These are phyloP conservation scores for Ptychadena robeensis DNA, from an alignment of 2,797 vertebrate genomes.

Conservation along the genomic window DNA sequence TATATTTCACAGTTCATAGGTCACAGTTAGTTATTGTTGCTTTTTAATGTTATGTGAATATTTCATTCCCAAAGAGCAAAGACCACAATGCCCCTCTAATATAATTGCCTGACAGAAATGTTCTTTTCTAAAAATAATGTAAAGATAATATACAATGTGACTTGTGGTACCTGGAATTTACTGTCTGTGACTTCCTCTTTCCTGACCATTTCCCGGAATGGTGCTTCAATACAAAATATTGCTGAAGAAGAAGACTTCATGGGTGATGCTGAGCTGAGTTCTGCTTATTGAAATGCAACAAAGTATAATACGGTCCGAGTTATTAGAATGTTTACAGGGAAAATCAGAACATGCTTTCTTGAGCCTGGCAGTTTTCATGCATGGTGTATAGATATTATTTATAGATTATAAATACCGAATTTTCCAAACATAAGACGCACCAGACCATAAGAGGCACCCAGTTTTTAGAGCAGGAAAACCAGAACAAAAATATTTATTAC, in stretches of 20 bases:
- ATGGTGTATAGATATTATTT: not conserved
- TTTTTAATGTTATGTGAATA: slow-evolving; percentile 30
- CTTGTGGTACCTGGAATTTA: slow-evolving; percentile 30
- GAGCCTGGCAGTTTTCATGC: too few relatives aligned
- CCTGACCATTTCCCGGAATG: slow-evolving; percentile 1
- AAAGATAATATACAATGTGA: slow-evolving; percentile 43
- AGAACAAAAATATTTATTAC: too few relatives aligned
- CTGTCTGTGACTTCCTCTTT: slow-evolving; percentile 28
- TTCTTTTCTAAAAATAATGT: slow-evolving; percentile 31
- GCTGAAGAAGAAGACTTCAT: too few relatives aligned
- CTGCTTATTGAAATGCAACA: too few relatives aligned
- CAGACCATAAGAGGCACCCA: too few relatives aligned
- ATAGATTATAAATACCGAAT: too few relatives aligned
- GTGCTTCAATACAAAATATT: too few relatives aligned
- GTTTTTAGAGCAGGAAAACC: too few relatives aligned
- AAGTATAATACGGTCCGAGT: too few relatives aligned
- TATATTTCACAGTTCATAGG: slow-evolving; percentile 6
- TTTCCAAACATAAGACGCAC: too few relatives aligned
- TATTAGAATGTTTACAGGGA: not conserved
- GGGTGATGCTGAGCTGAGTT: not conserved
- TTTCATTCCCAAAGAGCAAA: slow-evolving; percentile 12
- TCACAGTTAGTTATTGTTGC: slow-evolving; percentile 46
- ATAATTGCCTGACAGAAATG: slow-evolving; percentile 1
- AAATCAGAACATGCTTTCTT: too few relatives aligned
- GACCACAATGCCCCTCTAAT: slow-evolving; percentile 13